Percentiles rank a stretch among this genome's conserved stretches.
phyloP scores from a whole-genome alignment of 2,888 invertebrate species.

The Thyatira batis region DNA sequence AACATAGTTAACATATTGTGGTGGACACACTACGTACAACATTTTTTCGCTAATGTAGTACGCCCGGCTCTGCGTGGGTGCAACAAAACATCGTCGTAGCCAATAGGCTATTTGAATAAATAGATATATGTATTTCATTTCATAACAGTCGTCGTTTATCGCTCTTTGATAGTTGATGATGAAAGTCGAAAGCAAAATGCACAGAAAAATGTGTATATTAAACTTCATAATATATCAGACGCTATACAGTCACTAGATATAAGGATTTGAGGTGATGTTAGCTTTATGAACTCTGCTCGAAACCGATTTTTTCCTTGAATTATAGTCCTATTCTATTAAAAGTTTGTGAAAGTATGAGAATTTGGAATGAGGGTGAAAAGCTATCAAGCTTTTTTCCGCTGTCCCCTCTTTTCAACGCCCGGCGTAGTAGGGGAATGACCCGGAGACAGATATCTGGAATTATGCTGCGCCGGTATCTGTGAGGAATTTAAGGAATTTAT shows the following conservation, averaged over 20 bases:
- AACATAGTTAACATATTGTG: slow-evolving; percentile 58
- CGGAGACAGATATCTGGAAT: slow-evolving; percentile 43
- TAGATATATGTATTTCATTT: too few relatives aligned
- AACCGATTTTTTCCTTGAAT: slow-evolving; percentile 73
- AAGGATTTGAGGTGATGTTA: slow-evolving; percentile 39
- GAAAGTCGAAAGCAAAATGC: background rate
- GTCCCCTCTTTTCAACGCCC: slow-evolving; percentile 47
- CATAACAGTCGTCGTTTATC: too few relatives aligned
- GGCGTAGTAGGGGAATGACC: slow-evolving; percentile 39
- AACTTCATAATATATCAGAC: background rate
- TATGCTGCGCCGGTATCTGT: too few relatives aligned
- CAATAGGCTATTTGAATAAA: too few relatives aligned
- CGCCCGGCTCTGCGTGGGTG: too few relatives aligned
- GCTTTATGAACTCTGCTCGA: slow-evolving; percentile 59
- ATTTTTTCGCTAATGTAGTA: too few relatives aligned
- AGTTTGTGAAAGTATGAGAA: slow-evolving; percentile 80
- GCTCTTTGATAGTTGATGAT: too few relatives aligned
- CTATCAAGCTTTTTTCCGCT: slow-evolving; percentile 70
- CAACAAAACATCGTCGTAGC: too few relatives aligned
- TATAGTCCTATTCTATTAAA: slow-evolving; percentile 81
- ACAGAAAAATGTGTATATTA: background rate
- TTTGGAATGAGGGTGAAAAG: slow-evolving; percentile 79
- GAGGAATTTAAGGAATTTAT: too few relatives aligned
- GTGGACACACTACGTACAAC: slow-evolving; percentile 32
- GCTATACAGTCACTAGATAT: background rate